These are phyloP conservation scores for Crematogaster levior DNA, from an alignment of 2,888 invertebrate species.

Conservation along the genomic window DNA sequence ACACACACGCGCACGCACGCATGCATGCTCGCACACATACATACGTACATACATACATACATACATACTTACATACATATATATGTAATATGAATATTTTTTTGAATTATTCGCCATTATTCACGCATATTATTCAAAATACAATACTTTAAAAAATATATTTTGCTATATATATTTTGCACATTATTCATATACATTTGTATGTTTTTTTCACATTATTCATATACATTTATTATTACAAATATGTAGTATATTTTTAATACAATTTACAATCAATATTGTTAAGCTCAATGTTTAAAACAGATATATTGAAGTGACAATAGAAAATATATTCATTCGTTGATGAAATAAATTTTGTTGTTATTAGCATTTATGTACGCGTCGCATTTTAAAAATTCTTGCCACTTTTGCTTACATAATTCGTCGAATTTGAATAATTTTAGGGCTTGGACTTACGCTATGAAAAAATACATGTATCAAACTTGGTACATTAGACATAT, in stretches of 20 bases:
- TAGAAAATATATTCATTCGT: background rate
- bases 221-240: background rate
- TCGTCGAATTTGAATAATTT: background rate
- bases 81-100: background rate
- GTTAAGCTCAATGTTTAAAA: background rate
- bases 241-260: background rate
- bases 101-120: background rate
- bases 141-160: slow-evolving; percentile 10
- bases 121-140: background rate
- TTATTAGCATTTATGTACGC: background rate
- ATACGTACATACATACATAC: no score
- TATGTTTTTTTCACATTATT: background rate
- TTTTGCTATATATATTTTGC: background rate
- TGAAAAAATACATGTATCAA: no score
- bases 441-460: no score
- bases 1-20: no score
- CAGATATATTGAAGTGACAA: background rate
- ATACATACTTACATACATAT: no score
- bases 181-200: background rate
- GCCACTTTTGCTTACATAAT: background rate
- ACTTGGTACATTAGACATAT: no score
- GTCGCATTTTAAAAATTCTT: background rate
- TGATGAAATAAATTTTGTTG: background rate
- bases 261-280: background rate
- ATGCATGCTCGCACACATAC: no score